Evolutionary conservation across 2,113 vertebrate species (phyloP).

Genomic region (Nycticebus coucang): DNA sequence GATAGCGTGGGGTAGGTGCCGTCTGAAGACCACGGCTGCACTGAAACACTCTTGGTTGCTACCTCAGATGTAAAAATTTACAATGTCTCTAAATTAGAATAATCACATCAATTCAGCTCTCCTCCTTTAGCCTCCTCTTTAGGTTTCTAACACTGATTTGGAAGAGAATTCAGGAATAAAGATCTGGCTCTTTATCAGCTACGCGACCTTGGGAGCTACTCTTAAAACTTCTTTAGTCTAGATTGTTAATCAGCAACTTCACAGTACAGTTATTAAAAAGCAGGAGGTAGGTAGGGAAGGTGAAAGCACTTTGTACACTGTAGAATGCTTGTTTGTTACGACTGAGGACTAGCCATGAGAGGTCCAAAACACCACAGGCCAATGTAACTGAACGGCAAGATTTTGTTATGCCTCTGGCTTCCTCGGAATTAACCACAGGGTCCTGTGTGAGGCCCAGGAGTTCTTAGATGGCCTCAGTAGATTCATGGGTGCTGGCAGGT

Average conservation of each 20-base stretch:
- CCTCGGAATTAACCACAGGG: neutral
- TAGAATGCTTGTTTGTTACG: neutral
- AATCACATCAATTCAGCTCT: neutral
- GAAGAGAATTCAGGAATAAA: neutral
- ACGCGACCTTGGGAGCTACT: neutral
- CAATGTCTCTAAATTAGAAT: conserved; percentile 48
- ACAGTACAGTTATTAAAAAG: neutral
- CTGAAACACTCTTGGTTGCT: neutral
- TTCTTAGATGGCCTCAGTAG: neutral
- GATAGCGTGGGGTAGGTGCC: neutral
- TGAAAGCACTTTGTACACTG: neutral
- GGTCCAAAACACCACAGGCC: neutral
- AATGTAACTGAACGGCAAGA: neutral
- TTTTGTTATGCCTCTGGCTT: neutral
- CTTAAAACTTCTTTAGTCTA: neutral
- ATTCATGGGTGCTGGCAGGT: neutral
- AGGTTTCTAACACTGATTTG: neutral
- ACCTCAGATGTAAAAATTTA: conserved; percentile 17
- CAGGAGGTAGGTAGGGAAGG: neutral
- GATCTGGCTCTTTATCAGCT: neutral
- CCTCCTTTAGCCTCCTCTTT: neutral
- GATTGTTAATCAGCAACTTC: neutral
- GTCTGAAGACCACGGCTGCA: neutral
- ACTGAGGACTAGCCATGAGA: neutral
- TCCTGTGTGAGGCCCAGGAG: rapidly evolving